phyloP scores from a whole-genome alignment of 2,888 invertebrate species.

The Oligia latruncula region DNA sequence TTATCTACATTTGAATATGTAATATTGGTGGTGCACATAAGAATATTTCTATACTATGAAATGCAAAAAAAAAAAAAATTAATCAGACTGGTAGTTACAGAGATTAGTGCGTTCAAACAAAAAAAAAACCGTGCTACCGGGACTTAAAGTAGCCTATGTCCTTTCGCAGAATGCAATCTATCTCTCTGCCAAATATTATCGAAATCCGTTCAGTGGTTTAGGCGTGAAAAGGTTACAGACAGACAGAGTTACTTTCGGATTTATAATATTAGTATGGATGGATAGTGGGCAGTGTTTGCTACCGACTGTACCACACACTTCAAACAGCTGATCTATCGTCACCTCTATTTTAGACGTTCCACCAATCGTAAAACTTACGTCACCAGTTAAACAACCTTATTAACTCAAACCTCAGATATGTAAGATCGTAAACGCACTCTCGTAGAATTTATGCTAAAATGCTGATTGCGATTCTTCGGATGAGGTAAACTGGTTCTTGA shows the following conservation, averaged over 20 bases:
- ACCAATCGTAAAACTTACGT: slow-evolving; percentile 64
- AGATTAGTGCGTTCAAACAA: neutral
- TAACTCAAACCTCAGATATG: slow-evolving; percentile 24
- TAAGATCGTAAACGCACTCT: slow-evolving; percentile 43
- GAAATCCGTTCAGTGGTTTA: neutral
- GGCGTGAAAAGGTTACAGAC: neutral
- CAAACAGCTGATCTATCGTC: slow-evolving; percentile 73
- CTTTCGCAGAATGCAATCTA: neutral
- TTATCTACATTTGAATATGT: too few species aligned
- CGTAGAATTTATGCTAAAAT: slow-evolving; percentile 71
- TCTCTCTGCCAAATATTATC: neutral
- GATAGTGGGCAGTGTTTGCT: slow-evolving; percentile 73
- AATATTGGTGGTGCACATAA: too few species aligned
- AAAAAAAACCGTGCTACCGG: neutral
- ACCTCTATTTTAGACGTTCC: slow-evolving; percentile 79
- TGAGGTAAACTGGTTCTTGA: slow-evolving; percentile 69
- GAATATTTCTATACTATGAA: neutral
- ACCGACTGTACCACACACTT: slow-evolving; percentile 38
- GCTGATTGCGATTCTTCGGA: slow-evolving; percentile 62
- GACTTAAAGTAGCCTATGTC: neutral
- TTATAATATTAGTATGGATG: neutral
- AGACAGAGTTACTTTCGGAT: neutral
- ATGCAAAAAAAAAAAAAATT: neutral
- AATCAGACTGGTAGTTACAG: neutral
- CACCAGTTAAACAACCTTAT: slow-evolving; percentile 61